phyloP scores from a whole-genome alignment of 2,888 invertebrate genomes.

The Adineta ricciae region DNA sequence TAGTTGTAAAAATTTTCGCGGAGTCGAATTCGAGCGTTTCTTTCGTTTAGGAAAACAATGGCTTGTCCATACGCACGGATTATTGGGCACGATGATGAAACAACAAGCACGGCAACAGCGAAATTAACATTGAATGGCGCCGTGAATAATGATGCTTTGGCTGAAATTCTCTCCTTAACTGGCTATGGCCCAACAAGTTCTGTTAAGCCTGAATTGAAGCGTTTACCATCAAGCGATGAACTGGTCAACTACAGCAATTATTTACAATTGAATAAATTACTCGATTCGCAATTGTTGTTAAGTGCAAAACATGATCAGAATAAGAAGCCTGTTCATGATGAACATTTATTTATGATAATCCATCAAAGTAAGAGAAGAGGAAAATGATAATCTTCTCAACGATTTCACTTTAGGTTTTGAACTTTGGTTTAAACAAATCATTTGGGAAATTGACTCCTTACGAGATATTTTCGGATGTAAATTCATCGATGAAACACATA shows the following conservation, averaged over 20 bases:
- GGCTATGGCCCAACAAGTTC: background rate
- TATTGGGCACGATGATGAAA: background rate
- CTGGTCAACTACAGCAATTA: conserved; percentile 23
- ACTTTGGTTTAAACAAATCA: conserved; percentile 97
- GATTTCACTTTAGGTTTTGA: conserved; percentile 62
- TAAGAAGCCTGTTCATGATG: conserved; percentile 72
- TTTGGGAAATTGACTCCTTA: conserved; percentile 88
- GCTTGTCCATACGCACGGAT: conserved; percentile 1
- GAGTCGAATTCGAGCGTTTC: background rate
- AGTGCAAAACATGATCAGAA: conserved; percentile 57
- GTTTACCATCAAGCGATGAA: conserved; percentile 26
- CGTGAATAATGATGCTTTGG: background rate
- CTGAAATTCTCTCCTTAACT: conserved; percentile 2
- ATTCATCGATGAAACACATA: conserved; percentile 73
- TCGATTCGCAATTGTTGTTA: conserved; percentile 69
- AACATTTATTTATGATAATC: conserved; percentile 89
- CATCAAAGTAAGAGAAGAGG: conserved; percentile 75
- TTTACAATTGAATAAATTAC: conserved; percentile 65
- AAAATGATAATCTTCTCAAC: background rate
- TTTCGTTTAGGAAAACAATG: background rate
- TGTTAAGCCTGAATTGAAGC: background rate
- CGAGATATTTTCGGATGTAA: conserved; percentile 64
- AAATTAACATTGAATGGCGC: background rate
- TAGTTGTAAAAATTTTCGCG: background rate
- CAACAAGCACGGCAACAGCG: background rate